Conservation (phyloP, 2,797 vertebrate species). For the Betta splendens region DNA sequence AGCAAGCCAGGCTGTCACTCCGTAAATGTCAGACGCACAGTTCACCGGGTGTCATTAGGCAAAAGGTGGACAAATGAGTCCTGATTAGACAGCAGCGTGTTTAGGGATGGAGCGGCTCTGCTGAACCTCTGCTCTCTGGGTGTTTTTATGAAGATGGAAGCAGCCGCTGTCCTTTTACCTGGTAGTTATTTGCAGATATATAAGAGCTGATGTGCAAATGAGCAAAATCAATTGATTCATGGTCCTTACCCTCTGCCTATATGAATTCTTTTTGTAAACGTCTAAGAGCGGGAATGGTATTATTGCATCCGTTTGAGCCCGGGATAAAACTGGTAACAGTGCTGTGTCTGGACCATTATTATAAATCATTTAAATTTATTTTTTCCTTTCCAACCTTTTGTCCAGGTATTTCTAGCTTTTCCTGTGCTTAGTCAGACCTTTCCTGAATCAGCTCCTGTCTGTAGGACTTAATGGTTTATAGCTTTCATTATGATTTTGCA, state of each 20-base stretch:
- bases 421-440: background rate
- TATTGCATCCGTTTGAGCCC: slow-evolving; percentile 6
- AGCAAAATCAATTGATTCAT: slow-evolving; percentile 48
- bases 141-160: background rate
- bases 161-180: slow-evolving; percentile 9
- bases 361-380: slow-evolving; percentile 29
- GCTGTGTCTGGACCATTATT: slow-evolving; percentile 4
- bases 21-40: slow-evolving; percentile 49
- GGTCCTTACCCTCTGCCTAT: slow-evolving; percentile 20
- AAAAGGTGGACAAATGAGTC: slow-evolving; percentile 43
- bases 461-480: slow-evolving; percentile 26
- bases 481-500: slow-evolving; percentile 45
- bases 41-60: slow-evolving; percentile 33
- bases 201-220: slow-evolving; percentile 43
- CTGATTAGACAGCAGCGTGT: slow-evolving; percentile 21
- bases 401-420: slow-evolving; percentile 1
- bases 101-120: background rate
- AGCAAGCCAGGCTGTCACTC: slow-evolving; percentile 39
- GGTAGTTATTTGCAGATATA: slow-evolving; percentile 30
- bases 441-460: slow-evolving; percentile 23
- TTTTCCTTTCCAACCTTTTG: slow-evolving; percentile 20
- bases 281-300: slow-evolving; percentile 28
- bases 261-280: slow-evolving; percentile 35
- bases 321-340: slow-evolving; percentile 25
- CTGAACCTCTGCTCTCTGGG: background rate